These are phyloP conservation scores for Atherix ibis DNA, from an alignment of 2,888 invertebrate species.

Conservation along the genomic window DNA sequence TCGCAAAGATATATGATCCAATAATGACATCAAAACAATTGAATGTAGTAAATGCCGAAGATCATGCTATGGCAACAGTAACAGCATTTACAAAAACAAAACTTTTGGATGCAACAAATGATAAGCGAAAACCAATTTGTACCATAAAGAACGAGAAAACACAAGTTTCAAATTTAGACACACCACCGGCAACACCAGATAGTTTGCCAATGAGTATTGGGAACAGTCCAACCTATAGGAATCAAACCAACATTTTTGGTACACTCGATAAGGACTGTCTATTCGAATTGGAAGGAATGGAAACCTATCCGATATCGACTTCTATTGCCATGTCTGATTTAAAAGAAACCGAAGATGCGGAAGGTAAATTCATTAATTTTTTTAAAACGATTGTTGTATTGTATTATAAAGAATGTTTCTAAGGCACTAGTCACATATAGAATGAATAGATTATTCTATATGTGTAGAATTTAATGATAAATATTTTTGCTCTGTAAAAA, in stretches of 20 bases:
- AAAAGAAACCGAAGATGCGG: conserved; percentile 59
- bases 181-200: conserved; percentile 32
- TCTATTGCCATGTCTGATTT: conserved; percentile 36
- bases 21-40: conserved; percentile 1
- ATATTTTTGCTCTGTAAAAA: too few species aligned
- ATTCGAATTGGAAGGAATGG: conserved; percentile 57
- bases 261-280: conserved; percentile 50
- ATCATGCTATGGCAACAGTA: background rate
- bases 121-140: too few species aligned
- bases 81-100: background rate
- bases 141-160: too few species aligned
- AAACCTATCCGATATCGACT: conserved; percentile 12
- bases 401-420: background rate
- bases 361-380: conserved; percentile 39
- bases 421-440: background rate
- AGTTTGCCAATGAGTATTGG: conserved; percentile 33
- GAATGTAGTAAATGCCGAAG: background rate
- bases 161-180: conserved; percentile 27
- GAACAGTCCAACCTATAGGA: conserved; percentile 31
- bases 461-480: too few species aligned
- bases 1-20: conserved; percentile 12
- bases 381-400: conserved; percentile 1
- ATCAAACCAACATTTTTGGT: conserved; percentile 15
- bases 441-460: too few species aligned
- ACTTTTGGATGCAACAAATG: conserved; percentile 2